Percentiles rank a stretch among this genome's conserved stretches.
Evolutionary conservation across 2,888 invertebrate species (phyloP).

Genomic region (Plebejus melissa): DNA sequence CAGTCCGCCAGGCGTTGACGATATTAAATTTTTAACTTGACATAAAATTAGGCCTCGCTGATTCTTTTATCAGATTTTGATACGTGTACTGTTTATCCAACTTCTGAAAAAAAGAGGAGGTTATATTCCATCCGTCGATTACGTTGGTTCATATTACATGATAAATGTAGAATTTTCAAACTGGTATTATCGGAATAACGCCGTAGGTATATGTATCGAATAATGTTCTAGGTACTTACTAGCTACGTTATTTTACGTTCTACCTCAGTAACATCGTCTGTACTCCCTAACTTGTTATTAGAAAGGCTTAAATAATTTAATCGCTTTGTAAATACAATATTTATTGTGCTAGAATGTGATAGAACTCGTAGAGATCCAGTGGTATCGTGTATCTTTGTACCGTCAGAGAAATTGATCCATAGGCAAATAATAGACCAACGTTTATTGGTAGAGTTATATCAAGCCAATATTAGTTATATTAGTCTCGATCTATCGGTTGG

Average conservation of each 20-base stretch:
- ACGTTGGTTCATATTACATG: neutral
- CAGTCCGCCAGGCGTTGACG: neutral
- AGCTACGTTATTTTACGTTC: constrained; percentile 59
- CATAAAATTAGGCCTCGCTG: neutral
- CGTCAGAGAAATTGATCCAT: too few relatives aligned
- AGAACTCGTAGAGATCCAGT: constrained; percentile 46
- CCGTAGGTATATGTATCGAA: constrained; percentile 1
- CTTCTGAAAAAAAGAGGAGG: too few relatives aligned
- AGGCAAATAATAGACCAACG: too few relatives aligned
- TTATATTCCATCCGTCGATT: too few relatives aligned
- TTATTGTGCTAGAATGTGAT: constrained; percentile 73
- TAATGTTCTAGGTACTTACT: constrained; percentile 43
- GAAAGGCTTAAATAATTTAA: constrained; percentile 28
- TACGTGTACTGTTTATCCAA: too few relatives aligned
- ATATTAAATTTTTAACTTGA: neutral
- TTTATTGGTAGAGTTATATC: too few relatives aligned
- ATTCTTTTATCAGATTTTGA: neutral
- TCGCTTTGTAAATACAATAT: constrained; percentile 49
- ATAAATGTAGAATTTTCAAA: neutral
- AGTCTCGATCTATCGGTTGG: too few relatives aligned
- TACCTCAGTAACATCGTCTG: constrained; percentile 63
- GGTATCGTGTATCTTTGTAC: constrained; percentile 37
- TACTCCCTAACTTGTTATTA: constrained; percentile 33
- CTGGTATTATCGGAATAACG: neutral
- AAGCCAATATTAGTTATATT: too few relatives aligned